Base-by-base conservation (phyloP, 2,113 vertebrate genomes). In the Clarias macrocephalus region DNA sequence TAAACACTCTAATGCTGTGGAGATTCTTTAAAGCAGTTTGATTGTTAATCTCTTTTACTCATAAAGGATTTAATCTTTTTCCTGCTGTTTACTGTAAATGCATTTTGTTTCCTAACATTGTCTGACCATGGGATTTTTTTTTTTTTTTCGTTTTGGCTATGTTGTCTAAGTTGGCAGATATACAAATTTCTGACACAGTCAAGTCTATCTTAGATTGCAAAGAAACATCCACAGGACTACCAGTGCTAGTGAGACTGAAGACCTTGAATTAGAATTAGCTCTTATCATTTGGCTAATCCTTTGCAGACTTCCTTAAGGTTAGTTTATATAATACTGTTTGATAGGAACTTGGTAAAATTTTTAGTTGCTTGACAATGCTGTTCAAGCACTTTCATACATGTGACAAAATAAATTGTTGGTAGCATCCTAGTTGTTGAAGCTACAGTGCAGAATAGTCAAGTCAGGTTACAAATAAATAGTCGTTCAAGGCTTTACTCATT, bases 221-320 rank as follows among this genome's bases (percentile, higher is more conserved):
- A 77, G 54, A 77, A 77, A 77, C 48, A 54, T 54, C 48, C 12
- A 54, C 23, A 54, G 48, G n/a, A 3, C 48, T 77, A 54, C 54
- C 75, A 54, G 75, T 16, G 25, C 16, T n/a, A 52, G 4, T 76
- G 73, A 76, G 73, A 54, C 73, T 76, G 73, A 54, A 77, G 75
- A 77, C 75, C 75, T 77, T 77, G 75, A 48, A 48, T 48, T 77
- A 2, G 2, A 25, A 77, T 15, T 54, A 15, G 13, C 75, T 54
- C 12, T 48, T 75, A 77, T 77, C 75, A 54, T 9, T 77, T 77
- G 23, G 57, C 57, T 81, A 57, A 23, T 85, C 75, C 56, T 84
- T 65, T 87, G 56, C 15, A 83, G 42, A 72, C 62, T 82, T 84
- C 88, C 84, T 88, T 84, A 68, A 86, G n/a, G 66, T 56, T 86